Base-by-base conservation (phyloP, 2,113 vertebrate species). In the Osmerus mordax region DNA sequence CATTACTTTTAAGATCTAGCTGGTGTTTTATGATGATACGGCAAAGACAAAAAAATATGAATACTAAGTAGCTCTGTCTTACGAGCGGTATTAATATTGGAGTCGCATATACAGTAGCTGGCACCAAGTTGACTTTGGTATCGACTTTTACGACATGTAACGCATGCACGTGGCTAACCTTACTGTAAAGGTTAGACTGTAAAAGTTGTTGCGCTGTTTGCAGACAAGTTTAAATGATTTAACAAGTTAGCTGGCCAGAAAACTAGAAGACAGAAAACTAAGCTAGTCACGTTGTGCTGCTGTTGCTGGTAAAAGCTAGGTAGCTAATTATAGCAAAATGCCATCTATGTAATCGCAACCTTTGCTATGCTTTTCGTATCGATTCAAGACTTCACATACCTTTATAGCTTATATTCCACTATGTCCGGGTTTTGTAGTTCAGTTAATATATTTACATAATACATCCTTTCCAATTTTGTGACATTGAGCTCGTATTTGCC, bases 401-500 rank as follows among this genome's bases (percentile, higher is more conserved):
- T 59, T n/a, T n/a, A 59, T 12, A 13, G 56, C 2, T 8, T 19
- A 23, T 59, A 21, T 12, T 11, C n/a, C 58, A 23, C 8, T 23
- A 21, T 0, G 19, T 16, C 60, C 62, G 4, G 6, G 21, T 21
- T 47, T 2, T 47, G 41, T 47, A 47, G 41, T 47, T 47, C 41
- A 47, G 41, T 9, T 47, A 47, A 11, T 12, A 47, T 47, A 12
- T 47, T 47, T 47, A 47, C 41, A 47, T 47, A 12, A 47, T 47
- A 47, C 41, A 47, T 47, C 41, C 41, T 11, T 47, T 7, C 9
- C 12, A 11, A 11, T 56, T 61, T 55, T 0, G 53, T 90, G 89
- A 89, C 87, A 87, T 90, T 90, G 87, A 88, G 28, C 12, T 0
- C 4, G 76, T 77, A 67, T 54, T 78, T 76, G 87, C 77, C 79